Conservation (phyloP, 2,888 invertebrate genomes). For the Pristionchus japonicus region DNA sequence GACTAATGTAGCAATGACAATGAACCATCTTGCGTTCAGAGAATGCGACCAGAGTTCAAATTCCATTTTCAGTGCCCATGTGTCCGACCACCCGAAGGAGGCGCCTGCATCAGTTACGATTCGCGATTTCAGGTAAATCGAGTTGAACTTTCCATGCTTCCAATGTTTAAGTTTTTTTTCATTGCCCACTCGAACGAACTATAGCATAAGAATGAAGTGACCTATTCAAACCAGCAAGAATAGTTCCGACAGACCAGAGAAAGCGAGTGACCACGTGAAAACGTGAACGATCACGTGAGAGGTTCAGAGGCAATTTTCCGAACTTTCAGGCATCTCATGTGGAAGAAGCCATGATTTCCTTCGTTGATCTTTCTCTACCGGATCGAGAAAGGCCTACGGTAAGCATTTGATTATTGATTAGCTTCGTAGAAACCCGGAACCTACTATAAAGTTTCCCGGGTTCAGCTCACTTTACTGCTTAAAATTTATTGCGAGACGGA, state of each 20-base stretch:
- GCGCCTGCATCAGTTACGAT: constrained; percentile 71
- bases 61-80: constrained; percentile 74
- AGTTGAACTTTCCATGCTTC: background rate
- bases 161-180: no score
- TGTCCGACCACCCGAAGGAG: constrained; percentile 65
- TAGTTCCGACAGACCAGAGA: background rate
- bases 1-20: no score
- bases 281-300: no score
- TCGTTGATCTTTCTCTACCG: constrained; percentile 63
- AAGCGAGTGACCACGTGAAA: background rate
- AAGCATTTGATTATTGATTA: constrained; percentile 7
- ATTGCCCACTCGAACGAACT: background rate
- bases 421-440: background rate
- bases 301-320: background rate
- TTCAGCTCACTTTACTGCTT: background rate
- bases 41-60: no score
- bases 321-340: constrained; percentile 32
- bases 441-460: no score
- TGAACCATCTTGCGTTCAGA: no score
- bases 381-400: constrained; percentile 36
- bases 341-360: constrained; percentile 72
- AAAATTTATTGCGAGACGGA: background rate
- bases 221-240: no score
- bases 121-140: constrained; percentile 58
- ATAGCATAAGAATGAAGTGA: background rate